These are phyloP conservation scores for Allophyes oxyacanthae DNA, from an alignment of 2,888 invertebrate species.

Conservation along the genomic window DNA sequence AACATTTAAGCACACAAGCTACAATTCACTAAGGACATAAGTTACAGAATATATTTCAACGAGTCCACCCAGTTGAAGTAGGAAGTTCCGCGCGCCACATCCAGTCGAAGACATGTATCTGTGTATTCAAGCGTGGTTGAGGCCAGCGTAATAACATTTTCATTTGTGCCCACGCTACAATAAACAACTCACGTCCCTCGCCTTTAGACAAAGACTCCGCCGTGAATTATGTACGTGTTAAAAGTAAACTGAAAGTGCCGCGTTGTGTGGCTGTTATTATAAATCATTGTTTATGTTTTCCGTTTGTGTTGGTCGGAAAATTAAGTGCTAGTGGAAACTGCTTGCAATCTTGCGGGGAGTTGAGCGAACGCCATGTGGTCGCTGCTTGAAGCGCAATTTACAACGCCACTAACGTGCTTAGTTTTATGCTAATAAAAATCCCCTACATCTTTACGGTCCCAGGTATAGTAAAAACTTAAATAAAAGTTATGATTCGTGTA, in stretches of 20 bases:
- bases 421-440: conserved; percentile 59
- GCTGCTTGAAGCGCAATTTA: conserved; percentile 69
- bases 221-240: conserved; percentile 89
- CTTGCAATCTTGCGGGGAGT: conserved; percentile 78
- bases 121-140: conserved; percentile 70
- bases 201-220: conserved; percentile 88
- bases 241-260: conserved; percentile 89
- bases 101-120: conserved; percentile 63
- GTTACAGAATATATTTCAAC: conserved; percentile 24
- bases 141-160: conserved; percentile 87
- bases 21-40: not conserved
- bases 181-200: conserved; percentile 89
- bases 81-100: conserved; percentile 47
- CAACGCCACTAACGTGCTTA: conserved; percentile 58
- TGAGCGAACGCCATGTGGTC: conserved; percentile 71
- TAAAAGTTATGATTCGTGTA: conserved; percentile 21
- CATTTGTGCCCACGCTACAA: conserved; percentile 88
- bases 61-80: conserved; percentile 7
- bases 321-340: conserved; percentile 85
- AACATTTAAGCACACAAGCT: not conserved
- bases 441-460: conserved; percentile 27
- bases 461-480: conserved; percentile 42
- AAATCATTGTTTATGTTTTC: conserved; percentile 90
- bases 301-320: conserved; percentile 86
- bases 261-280: conserved; percentile 88